These are phyloP conservation scores for Ennomos fuscantarius DNA, from an alignment of 2,888 invertebrate species.

Conservation along the genomic window DNA sequence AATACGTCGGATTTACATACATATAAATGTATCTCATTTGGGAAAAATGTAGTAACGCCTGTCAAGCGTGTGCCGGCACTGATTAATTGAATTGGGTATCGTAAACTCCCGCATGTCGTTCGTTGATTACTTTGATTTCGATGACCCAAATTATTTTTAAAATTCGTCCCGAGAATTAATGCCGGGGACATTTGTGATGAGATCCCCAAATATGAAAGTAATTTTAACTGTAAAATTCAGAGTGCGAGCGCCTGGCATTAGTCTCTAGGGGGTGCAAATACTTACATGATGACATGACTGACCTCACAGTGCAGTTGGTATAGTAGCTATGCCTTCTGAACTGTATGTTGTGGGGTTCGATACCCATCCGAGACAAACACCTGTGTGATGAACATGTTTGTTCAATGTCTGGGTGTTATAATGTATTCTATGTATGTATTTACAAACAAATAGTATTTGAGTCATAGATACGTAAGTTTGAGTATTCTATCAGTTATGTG, in stretches of 20 bases:
- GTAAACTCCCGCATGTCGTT: slow-evolving; percentile 40
- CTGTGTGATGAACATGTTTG: too few relatives aligned
- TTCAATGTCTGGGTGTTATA: too few relatives aligned
- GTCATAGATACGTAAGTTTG: too few relatives aligned
- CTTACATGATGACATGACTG: background rate
- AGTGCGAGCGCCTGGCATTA: slow-evolving; percentile 33
- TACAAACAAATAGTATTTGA: too few relatives aligned
- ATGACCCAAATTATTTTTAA: slow-evolving; percentile 37
- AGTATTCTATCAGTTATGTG: too few relatives aligned
- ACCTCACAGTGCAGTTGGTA: too few relatives aligned
- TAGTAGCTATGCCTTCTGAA: too few relatives aligned
- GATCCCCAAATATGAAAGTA: slow-evolving; percentile 39
- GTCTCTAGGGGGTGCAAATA: slow-evolving; percentile 26
- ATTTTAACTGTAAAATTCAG: slow-evolving; percentile 39
- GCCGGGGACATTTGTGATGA: slow-evolving; percentile 36
- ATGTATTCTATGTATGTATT: too few relatives aligned
- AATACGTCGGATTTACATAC: slow-evolving; percentile 7
- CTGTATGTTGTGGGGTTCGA: too few relatives aligned
- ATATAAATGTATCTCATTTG: slow-evolving; percentile 10
- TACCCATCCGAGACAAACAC: too few relatives aligned
- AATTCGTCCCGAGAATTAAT: slow-evolving; percentile 36
- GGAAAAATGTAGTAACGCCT: slow-evolving; percentile 11
- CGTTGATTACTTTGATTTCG: slow-evolving; percentile 37
- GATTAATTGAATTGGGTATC: slow-evolving; percentile 56
- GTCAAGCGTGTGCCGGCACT: slow-evolving; percentile 34